A percentile compares a stretch with the other conserved stretches of the same genome.
phyloP scores from a whole-genome alignment of 2,113 vertebrate genomes.

The Rhinoderma darwinii region DNA sequence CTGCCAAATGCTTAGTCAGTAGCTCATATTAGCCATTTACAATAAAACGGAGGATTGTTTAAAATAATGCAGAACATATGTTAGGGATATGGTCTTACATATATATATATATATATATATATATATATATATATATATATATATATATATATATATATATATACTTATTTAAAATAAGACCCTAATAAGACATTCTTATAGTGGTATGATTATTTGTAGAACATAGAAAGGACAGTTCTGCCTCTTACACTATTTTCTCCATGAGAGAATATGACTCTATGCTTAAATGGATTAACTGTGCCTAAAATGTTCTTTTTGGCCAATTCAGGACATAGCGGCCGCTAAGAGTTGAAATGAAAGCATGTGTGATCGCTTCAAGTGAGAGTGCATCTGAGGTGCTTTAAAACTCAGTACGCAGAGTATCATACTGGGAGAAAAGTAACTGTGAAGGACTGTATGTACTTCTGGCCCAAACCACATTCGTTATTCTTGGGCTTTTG shows the following conservation, averaged over 20 bases:
- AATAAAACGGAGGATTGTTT: not conserved
- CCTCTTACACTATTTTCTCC: not conserved
- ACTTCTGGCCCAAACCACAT: not conserved
- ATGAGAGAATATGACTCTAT: not conserved
- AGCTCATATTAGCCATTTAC: not conserved
- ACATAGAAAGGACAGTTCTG: not conserved
- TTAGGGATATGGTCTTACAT: not conserved
- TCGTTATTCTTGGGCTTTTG: slow-evolving; percentile 18
- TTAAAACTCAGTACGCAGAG: not conserved
- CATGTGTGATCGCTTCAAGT: not conserved
- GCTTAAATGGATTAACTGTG: slow-evolving; percentile 27
- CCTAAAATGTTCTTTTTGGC: slow-evolving; percentile 18
- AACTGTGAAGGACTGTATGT: not conserved
- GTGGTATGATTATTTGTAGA: not conserved
- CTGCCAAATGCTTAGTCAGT: not conserved
- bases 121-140: not conserved
- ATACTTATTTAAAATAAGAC: not conserved
- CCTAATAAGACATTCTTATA: not conserved
- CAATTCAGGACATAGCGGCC: not conserved
- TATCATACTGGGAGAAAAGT: not conserved
- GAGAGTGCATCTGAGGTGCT: slow-evolving; percentile 6
- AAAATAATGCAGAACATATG: not conserved
- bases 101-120: not conserved
- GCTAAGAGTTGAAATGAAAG: not conserved
- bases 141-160: not conserved